Conservation (phyloP, 2,888 invertebrate species). For the Dromius quadrimaculatus region DNA sequence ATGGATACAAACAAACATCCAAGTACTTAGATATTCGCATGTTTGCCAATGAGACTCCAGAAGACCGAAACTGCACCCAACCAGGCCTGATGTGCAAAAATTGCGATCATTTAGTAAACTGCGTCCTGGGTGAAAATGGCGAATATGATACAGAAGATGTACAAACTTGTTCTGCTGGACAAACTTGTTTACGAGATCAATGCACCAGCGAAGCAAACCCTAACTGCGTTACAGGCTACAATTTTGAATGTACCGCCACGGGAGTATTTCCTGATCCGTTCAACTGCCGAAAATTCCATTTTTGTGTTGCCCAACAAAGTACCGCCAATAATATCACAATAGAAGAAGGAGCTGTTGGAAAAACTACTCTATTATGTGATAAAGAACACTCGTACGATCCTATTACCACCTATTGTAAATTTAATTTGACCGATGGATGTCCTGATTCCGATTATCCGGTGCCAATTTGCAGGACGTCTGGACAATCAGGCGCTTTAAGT, state of each 20-base stretch:
- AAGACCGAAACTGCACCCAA: not conserved
- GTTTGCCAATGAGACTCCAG: not conserved
- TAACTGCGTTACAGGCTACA: not conserved
- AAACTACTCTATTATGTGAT: not conserved
- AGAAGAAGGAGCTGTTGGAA: not conserved
- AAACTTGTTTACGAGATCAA: slow-evolving; percentile 5
- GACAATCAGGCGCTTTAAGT: slow-evolving; percentile 40
- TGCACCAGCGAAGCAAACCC: slow-evolving; percentile 19
- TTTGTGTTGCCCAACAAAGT: not conserved
- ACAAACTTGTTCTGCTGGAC: not conserved
- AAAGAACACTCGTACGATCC: not conserved
- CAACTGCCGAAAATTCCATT: slow-evolving; percentile 20
- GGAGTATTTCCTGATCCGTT: slow-evolving; percentile 34
- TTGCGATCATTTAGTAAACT: slow-evolving; percentile 8
- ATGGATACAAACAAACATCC: too few relatives aligned
- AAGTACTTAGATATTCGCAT: not conserved
- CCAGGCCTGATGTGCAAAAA: slow-evolving; percentile 5
- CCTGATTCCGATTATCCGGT: slow-evolving; percentile 43
- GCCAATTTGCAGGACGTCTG: slow-evolving; percentile 39
- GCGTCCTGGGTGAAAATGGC: slow-evolving; percentile 12
- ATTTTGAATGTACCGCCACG: slow-evolving; percentile 24
- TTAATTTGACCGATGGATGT: slow-evolving; percentile 1
- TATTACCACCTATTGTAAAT: slow-evolving; percentile 14
- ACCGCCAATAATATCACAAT: not conserved
- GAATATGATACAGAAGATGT: not conserved